Evolutionary conservation across 2,113 vertebrate genomes (phyloP).

Genomic region (Sebastes schlegelii): DNA sequence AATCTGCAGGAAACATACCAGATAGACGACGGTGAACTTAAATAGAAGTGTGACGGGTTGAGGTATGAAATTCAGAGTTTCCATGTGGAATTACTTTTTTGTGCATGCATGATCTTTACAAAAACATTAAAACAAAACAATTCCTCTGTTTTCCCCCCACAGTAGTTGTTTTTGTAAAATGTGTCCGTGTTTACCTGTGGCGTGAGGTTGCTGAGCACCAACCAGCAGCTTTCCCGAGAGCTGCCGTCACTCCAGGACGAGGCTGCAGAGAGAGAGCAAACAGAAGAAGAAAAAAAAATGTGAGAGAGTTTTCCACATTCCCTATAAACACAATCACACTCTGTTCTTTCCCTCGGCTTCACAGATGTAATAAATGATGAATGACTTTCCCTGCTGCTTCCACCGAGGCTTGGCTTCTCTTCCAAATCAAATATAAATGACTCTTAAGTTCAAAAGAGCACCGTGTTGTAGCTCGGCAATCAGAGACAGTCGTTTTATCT

Average conservation of each 20-base stretch:
- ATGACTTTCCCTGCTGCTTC: constrained; percentile 18
- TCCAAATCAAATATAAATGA: constrained; percentile 49
- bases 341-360: background rate
- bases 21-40: constrained; percentile 12
- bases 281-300: background rate
- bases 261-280: constrained; percentile 75
- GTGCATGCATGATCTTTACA: no score
- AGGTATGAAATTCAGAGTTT: background rate
- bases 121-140: no score
- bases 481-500: background rate
- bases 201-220: constrained; percentile 99
- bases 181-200: constrained; percentile 89
- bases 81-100: background rate
- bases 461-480: constrained; percentile 21
- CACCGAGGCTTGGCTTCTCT: background rate
- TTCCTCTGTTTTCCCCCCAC: no score
- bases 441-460: constrained; percentile 18
- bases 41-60: background rate
- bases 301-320: constrained; percentile 15
- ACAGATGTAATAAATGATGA: constrained; percentile 46
- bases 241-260: constrained; percentile 96
- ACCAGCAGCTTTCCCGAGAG: constrained; percentile 97
- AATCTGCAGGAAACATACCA: constrained; percentile 83
- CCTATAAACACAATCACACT: constrained; percentile 9
- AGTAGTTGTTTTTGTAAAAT: constrained; percentile 1